A percentile compares a stretch with the other conserved stretches of the same genome.
Conservation (phyloP, 2,797 vertebrate genomes). For the Lithobates pipiens region DNA sequence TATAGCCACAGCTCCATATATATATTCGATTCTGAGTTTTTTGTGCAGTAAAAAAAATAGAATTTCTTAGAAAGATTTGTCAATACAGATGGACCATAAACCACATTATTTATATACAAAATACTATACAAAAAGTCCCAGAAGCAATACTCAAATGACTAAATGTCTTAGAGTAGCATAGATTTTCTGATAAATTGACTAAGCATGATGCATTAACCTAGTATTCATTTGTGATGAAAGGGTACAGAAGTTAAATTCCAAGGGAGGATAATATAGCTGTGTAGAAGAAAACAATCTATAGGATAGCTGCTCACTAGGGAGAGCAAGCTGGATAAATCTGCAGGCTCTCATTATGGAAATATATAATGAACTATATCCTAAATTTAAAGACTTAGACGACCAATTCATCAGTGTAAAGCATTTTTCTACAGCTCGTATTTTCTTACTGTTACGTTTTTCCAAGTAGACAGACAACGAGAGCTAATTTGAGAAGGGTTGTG, state of each 20-base stretch:
- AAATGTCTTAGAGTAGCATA: constrained; percentile 37
- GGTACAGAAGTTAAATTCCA: constrained; percentile 33
- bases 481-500: no score
- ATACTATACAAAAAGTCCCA: not conserved
- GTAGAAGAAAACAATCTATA: constrained; percentile 35
- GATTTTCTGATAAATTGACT: constrained; percentile 55
- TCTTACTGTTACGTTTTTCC: constrained; percentile 7
- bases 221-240: constrained; percentile 56
- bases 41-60: not conserved
- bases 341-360: constrained; percentile 10
- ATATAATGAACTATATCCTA: constrained; percentile 24
- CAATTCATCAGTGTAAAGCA: constrained; percentile 13
- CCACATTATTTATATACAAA: constrained; percentile 19
- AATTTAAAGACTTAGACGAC: constrained; percentile 3
- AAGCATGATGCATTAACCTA: constrained; percentile 49
- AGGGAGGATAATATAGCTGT: constrained; percentile 15
- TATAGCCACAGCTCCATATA: not conserved
- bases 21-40: not conserved
- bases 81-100: not conserved
- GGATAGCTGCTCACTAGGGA: constrained; percentile 28
- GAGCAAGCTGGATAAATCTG: constrained; percentile 2
- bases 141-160: constrained; percentile 15
- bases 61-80: not conserved
- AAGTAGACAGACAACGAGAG: not conserved
- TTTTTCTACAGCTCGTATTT: constrained; percentile 20